Percentiles rank a stretch among this genome's conserved stretches.
Conservation (phyloP, 2,113 vertebrate species). For the Cyanistes caeruleus region DNA sequence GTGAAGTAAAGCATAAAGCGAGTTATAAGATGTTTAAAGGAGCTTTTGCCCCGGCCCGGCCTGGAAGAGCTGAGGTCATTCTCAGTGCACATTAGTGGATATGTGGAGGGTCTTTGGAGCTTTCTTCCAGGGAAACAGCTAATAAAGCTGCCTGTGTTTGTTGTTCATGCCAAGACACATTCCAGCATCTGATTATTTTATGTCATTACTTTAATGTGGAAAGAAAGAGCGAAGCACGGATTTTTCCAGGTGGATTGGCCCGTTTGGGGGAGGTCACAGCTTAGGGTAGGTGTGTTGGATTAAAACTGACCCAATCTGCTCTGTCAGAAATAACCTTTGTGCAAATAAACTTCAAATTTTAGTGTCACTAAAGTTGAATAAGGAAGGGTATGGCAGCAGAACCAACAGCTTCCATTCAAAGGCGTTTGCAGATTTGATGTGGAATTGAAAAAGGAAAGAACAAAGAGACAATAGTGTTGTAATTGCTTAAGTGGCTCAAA, state of each 20-base stretch:
- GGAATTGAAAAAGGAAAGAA: background rate
- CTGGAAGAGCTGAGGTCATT: conserved; percentile 50
- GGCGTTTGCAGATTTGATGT: background rate
- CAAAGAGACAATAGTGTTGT: background rate
- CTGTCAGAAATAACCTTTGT: background rate
- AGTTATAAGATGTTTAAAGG: conserved; percentile 31
- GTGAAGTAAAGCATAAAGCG: conserved; percentile 8
- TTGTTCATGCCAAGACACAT: conserved; percentile 67
- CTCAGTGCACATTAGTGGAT: conserved; percentile 64
- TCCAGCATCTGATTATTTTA: conserved; percentile 68
- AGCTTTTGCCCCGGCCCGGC: conserved; percentile 37
- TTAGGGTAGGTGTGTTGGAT: background rate
- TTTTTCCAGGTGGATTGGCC: conserved; percentile 58
- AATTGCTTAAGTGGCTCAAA: background rate
- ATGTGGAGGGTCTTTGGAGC: conserved; percentile 64
- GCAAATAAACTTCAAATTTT: background rate
- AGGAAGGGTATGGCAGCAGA: background rate
- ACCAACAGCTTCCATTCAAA: background rate
- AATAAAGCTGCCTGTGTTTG: conserved; percentile 72
- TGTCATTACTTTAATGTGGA: conserved; percentile 62
- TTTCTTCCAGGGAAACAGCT: conserved; percentile 74
- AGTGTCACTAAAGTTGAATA: background rate
- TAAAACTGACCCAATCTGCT: background rate
- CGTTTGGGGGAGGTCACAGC: background rate
- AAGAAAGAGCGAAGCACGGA: conserved; percentile 20